phyloP scores from a whole-genome alignment of 2,888 invertebrate genomes.

The Drosophila austrosaltans region DNA sequence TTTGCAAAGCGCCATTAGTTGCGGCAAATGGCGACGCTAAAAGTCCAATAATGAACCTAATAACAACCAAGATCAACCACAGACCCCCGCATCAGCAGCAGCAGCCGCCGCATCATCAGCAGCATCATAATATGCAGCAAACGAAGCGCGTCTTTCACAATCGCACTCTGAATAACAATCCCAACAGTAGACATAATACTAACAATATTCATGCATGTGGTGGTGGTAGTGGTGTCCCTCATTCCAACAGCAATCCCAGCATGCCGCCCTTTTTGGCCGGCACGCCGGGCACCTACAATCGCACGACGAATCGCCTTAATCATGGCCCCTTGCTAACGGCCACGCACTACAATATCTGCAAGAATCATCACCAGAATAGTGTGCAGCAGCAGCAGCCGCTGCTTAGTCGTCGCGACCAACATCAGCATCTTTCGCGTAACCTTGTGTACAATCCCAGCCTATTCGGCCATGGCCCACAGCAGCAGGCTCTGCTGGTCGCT shows the following conservation, averaged over 20 bases:
- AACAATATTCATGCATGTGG: constrained; percentile 64
- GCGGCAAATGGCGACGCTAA: constrained; percentile 75
- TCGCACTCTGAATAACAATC: constrained; percentile 73
- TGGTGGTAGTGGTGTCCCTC: constrained; percentile 46
- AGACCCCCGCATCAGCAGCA: constrained; percentile 39
- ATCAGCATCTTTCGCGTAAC: constrained; percentile 59
- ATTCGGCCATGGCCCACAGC: constrained; percentile 49
- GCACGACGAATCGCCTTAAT: constrained; percentile 76
- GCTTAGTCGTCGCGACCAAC: constrained; percentile 71
- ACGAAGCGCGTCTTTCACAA: constrained; percentile 68
- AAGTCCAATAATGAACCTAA: constrained; percentile 52
- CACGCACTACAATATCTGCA: constrained; percentile 78
- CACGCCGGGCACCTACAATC: constrained; percentile 71
- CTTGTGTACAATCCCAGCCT: constrained; percentile 57
- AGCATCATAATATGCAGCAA: constrained; percentile 37
- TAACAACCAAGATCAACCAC: constrained; percentile 34
- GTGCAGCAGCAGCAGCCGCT: constrained; percentile 48
- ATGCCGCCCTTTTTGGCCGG: constrained; percentile 67
- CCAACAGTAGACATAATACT: constrained; percentile 73
- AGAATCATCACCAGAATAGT: constrained; percentile 65
- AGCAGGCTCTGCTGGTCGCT: constrained; percentile 44
- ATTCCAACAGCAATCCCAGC: constrained; percentile 49
- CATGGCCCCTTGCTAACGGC: constrained; percentile 76
- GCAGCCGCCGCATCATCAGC: constrained; percentile 33
- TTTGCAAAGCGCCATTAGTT: constrained; percentile 69